Conservation (phyloP, 2,888 invertebrate species). For the Ellobium chinense region DNA sequence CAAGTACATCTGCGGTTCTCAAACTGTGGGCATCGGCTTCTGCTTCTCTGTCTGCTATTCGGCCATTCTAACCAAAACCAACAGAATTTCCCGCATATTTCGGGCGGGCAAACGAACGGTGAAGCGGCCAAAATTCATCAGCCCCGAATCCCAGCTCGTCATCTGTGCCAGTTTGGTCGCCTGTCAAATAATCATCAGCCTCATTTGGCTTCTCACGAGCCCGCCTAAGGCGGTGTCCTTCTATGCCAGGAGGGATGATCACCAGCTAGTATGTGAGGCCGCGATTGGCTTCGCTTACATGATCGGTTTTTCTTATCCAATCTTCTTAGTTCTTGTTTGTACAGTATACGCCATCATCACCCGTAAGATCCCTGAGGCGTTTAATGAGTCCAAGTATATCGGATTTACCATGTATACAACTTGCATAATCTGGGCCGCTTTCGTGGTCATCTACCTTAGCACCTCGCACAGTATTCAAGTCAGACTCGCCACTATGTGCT, state of each 20-base stretch:
- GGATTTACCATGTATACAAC: slow-evolving; percentile 93
- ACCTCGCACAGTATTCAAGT: slow-evolving; percentile 83
- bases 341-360: slow-evolving; percentile 80
- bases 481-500: slow-evolving; percentile 96
- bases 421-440: slow-evolving; percentile 83
- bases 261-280: slow-evolving; percentile 89
- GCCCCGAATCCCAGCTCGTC: slow-evolving; percentile 79
- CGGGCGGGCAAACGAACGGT: slow-evolving; percentile 79
- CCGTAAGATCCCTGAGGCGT: slow-evolving; percentile 80
- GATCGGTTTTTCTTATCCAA: slow-evolving; percentile 89
- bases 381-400: slow-evolving; percentile 80
- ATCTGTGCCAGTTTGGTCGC: slow-evolving; percentile 78
- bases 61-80: slow-evolving; percentile 80
- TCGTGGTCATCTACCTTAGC: slow-evolving; percentile 83
- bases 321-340: slow-evolving; percentile 89
- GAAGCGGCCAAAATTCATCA: slow-evolving; percentile 79
- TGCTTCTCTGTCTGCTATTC: slow-evolving; percentile 79
- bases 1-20: slow-evolving; percentile 77
- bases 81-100: slow-evolving; percentile 78
- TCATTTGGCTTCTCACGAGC: slow-evolving; percentile 94
- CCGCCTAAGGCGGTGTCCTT: slow-evolving; percentile 94
- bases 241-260: slow-evolving; percentile 94
- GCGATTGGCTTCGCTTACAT: slow-evolving; percentile 82
- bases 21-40: slow-evolving; percentile 78
- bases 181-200: slow-evolving; percentile 85